Evolutionary conservation across 2,888 invertebrate species (phyloP), one percentile per base, ranked within the genome.

Genomic region (Agelastica alni): DNA sequence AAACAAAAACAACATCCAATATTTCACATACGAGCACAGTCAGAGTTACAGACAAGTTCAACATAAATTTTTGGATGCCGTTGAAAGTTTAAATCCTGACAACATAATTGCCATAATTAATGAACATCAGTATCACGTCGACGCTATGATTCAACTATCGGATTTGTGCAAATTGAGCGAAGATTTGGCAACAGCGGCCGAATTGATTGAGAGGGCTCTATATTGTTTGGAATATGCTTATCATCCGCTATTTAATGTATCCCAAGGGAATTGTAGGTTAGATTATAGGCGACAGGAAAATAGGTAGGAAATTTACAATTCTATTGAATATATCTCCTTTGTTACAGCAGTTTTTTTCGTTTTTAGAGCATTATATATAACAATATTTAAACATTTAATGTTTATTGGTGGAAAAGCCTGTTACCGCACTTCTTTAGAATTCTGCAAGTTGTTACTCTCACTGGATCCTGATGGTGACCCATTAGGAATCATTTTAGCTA

Each of bases 371-470:
- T 81, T 94, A 59, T 93, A 85, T 71, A 83, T 93, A 51, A 86
- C 91, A 0, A 75, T 94, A 16, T 93, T 93, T 73, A 89, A 89
- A 68, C 91, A 93, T 73, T 79, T 93, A 57, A 80, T 83, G 51
- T 89, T 88, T 70, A 83, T 93, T 49, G 89, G 90, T 18, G 86
- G 87, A 56, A 80, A 89, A 59, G 91, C 92, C 3, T 93, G 92
- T 74, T 87, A 88, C 69, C 82, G 92, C 59, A 93, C 94, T 1
- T 89, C 93, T n/a, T 79, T 94, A 62, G 93, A 95, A 75, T 84
- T 92, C 63, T 88, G 89, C 71, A 94, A 94, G 77, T 75, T 93
- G 36, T 77, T 94, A n/a, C 78, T 93, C 49, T 86, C 85, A 9
- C 76, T 91, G 43, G 89, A 91, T 74, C 88, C 89, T 1, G 85